phyloP scores from a whole-genome alignment of 2,797 vertebrate species.

The Emydoidea blandingii region DNA sequence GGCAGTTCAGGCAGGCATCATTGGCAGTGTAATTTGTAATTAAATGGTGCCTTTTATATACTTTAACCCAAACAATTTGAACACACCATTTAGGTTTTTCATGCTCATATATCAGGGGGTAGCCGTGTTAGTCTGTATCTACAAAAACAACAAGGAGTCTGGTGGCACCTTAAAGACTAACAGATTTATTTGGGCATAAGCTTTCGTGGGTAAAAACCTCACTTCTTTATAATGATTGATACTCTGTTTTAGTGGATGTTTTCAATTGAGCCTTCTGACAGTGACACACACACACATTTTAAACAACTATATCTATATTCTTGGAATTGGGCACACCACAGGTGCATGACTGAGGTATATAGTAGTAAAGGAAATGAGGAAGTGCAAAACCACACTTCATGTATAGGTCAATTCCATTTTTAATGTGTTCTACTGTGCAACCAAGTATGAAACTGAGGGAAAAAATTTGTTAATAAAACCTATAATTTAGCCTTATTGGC shows the following conservation, averaged over 20 bases:
- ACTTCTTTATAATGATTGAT: not conserved
- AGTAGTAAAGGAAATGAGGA: not conserved
- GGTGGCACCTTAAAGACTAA: too few relatives aligned
- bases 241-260: not conserved
- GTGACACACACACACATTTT: not conserved
- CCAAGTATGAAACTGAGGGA: not conserved
- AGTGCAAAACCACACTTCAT: not conserved
- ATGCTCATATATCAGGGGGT: not conserved
- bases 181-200: too few relatives aligned
- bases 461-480: not conserved
- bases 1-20: not conserved
- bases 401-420: constrained; percentile 6
- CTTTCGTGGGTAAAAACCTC: too few relatives aligned
- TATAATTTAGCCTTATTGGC: constrained; percentile 8
- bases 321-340: not conserved
- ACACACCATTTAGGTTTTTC: not conserved
- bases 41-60: not conserved
- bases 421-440: not conserved
- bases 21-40: not conserved
- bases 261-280: constrained; percentile 3
- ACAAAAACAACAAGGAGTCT: too few relatives aligned
- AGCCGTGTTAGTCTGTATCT: too few relatives aligned
- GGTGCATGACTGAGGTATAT: not conserved
- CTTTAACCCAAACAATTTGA: not conserved
- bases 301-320: not conserved